These are phyloP conservation scores for Drosophila mulleri DNA, from an alignment of 2,888 invertebrate species.

Conservation along the genomic window DNA sequence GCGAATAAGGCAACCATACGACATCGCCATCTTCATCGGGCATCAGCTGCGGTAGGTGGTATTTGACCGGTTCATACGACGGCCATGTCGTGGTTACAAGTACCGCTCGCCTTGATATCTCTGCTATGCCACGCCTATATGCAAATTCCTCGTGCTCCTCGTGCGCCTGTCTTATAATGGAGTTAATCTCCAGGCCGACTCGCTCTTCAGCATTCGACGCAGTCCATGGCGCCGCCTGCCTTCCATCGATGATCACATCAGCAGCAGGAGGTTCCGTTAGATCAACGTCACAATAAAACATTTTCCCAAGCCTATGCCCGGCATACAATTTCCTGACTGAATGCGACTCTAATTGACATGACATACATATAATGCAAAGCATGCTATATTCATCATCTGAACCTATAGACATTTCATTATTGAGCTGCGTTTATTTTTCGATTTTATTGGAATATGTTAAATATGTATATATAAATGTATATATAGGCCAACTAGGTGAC, in stretches of 20 bases:
- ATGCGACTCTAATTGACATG: background rate
- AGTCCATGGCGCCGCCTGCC: background rate
- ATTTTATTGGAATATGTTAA: too few species aligned
- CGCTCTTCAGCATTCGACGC: background rate
- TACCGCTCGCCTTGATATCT: constrained; percentile 28
- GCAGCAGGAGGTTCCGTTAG: constrained; percentile 36
- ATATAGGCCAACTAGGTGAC: too few species aligned
- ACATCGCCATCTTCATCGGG: constrained; percentile 14
- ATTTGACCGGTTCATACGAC: constrained; percentile 8
- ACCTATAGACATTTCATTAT: too few species aligned
- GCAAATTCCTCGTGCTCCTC: constrained; percentile 42
- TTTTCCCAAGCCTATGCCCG: background rate
- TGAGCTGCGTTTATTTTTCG: too few species aligned
- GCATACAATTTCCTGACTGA: background rate
- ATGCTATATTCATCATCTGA: background rate
- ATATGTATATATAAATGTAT: too few species aligned
- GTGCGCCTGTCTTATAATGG: constrained; percentile 39
- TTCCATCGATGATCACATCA: constrained; percentile 39
- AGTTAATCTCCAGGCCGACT: constrained; percentile 16
- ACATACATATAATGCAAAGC: constrained; percentile 24
- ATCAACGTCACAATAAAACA: constrained; percentile 10
- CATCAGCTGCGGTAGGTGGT: constrained; percentile 24
- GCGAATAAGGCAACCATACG: constrained; percentile 24
- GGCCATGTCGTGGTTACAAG: constrained; percentile 29
- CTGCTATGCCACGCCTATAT: constrained; percentile 18